Percentiles rank a stretch among this genome's conserved stretches.
Conservation (phyloP, 2,113 vertebrate genomes). For the Athene noctua region DNA sequence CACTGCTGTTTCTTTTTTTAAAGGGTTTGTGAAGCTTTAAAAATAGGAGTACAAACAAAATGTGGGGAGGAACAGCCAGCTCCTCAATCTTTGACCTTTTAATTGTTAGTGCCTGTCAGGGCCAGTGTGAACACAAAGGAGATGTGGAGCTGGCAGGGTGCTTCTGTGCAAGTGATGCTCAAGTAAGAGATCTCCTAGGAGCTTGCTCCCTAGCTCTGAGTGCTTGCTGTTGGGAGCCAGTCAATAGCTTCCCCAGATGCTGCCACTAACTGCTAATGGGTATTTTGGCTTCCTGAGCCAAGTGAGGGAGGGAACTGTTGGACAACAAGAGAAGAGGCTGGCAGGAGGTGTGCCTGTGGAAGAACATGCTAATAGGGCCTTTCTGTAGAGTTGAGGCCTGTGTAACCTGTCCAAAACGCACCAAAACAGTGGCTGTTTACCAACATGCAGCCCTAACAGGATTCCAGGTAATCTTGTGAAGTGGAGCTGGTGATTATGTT, state of each 20-base stretch:
- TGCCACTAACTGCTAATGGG: neutral
- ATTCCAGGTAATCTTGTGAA: constrained; percentile 22
- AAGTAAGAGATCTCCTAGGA: neutral
- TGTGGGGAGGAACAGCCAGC: neutral
- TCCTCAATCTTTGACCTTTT: neutral
- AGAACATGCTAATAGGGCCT: neutral
- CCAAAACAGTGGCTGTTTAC: neutral
- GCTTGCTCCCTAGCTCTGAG: neutral
- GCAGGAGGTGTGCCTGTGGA: neutral
- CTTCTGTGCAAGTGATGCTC: neutral
- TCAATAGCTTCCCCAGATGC: neutral
- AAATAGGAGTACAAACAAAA: constrained; percentile 42
- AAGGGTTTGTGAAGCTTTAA: constrained; percentile 24
- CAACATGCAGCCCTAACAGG: neutral
- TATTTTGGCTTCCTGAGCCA: neutral
- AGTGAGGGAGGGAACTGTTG: neutral
- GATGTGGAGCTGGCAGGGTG: neutral
- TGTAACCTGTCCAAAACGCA: neutral
- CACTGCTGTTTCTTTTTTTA: constrained; percentile 10
- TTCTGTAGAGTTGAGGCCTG: neutral
- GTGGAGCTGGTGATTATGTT: neutral
- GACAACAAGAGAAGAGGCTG: neutral
- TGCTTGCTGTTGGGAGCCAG: neutral
- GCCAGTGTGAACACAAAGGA: fast-evolving
- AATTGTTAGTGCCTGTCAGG: neutral